Evolutionary conservation across 2,888 invertebrate genomes (phyloP), one percentile per base, ranked within the genome.

Genomic region (Conistra vaccinii): DNA sequence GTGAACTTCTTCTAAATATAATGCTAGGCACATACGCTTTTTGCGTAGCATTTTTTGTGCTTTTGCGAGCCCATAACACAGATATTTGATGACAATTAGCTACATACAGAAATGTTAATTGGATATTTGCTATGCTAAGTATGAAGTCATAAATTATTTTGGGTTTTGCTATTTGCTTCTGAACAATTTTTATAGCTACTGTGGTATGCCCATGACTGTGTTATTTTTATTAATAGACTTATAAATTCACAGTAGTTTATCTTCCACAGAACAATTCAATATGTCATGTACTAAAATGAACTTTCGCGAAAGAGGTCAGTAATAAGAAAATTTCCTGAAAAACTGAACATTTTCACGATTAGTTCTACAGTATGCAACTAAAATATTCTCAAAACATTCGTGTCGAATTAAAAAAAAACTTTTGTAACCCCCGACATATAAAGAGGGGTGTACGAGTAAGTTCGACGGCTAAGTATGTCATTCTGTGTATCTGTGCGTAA

Each of bases 71-170:
- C 17, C 53, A 48, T 68, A 61, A 39, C 4, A 57, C 20, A 35
- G 42, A 79, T 29, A 73, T 48, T 61, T 66, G 3, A 51, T 66
- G 53, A 61, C 32, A 73, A 80, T 66, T 73, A 80, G 32, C 32
- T 61, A 5, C 23, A 32, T 17, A 39, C 32, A 66, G 32, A n/a
- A 73, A 78, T 78, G 45, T 73, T 78, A 78, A 80, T 80, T 73
- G 12, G 32, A 26, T 32, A 29, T 48, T 32, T 53, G 60, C 23
- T n/a, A 77, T 20, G 53, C 48, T 26, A 55, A 32, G 17, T 23
- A 78, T 61, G 69, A 39, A 55, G 55, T 32, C 32, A 26, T 29
- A 39, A 48, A 69, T 62, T 1, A 29, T 70, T 57, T 62, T n/a
- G 3, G 12, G 39, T 32, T 57, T n/a, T 42, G 51, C 51, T 53